Evolutionary conservation across 2,797 vertebrate genomes (phyloP).

Genomic region (Kryptopterus vitreolus): DNA sequence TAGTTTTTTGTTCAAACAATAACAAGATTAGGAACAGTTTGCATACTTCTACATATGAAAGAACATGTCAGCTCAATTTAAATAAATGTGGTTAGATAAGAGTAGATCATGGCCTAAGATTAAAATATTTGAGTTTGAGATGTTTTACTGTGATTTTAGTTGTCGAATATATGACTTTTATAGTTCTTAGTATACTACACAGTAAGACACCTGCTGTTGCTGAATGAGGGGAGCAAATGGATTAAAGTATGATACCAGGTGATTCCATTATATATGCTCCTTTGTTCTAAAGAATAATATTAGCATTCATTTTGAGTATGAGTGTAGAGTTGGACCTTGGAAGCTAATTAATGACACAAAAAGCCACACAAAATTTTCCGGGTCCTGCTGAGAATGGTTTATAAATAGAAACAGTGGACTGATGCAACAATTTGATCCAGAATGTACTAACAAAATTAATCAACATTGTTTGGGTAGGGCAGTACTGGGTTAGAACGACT

Average conservation of each 20-base stretch:
- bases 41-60: neutral
- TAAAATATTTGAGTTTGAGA: neutral
- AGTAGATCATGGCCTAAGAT: neutral
- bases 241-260: neutral
- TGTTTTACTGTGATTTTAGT: neutral
- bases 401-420: neutral
- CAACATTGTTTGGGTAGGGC: neutral
- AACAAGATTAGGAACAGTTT: neutral
- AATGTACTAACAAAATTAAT: neutral
- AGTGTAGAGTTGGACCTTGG: neutral
- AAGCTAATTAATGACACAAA: slow-evolving; percentile 8
- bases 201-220: neutral
- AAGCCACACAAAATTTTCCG: neutral
- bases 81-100: neutral
- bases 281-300: slow-evolving; percentile 3
- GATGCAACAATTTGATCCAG: neutral
- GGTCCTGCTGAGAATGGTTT: neutral
- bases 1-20: neutral
- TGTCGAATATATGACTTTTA: neutral
- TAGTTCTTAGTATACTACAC: neutral
- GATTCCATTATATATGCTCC: neutral
- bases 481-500: neutral
- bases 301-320: neutral
- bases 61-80: neutral
- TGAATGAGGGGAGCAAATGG: neutral